phyloP scores from a whole-genome alignment of 2,797 vertebrate genomes.

The Labeo calbasu region DNA sequence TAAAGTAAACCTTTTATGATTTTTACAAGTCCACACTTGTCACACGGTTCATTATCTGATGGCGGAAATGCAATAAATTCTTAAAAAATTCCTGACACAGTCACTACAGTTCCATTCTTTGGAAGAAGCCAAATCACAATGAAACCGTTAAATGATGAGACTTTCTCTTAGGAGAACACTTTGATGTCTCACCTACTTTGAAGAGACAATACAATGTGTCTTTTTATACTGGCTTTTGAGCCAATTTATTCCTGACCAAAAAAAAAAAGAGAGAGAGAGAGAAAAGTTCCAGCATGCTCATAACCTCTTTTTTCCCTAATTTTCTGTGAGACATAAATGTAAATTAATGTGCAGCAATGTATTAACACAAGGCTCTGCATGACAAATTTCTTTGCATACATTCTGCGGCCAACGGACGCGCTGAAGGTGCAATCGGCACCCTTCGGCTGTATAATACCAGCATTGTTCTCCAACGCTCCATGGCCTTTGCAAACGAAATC shows the following conservation, averaged over 20 bases:
- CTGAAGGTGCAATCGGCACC: conserved; percentile 17
- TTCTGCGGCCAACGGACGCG: conserved; percentile 2
- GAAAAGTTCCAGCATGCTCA: background rate
- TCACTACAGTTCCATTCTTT: background rate
- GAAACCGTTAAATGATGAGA: conserved; percentile 1
- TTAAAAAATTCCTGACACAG: background rate
- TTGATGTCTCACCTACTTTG: conserved; percentile 2
- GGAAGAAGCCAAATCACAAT: background rate
- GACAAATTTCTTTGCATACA: conserved; percentile 47
- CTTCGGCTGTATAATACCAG: conserved; percentile 50
- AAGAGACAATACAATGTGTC: background rate
- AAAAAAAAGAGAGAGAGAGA: background rate
- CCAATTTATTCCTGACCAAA: background rate
- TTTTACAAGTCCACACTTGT: background rate
- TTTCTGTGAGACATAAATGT: background rate
- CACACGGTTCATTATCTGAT: background rate
- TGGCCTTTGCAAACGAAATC: conserved; percentile 54
- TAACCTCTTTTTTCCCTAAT: background rate
- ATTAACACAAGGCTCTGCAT: background rate
- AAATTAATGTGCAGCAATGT: conserved; percentile 19
- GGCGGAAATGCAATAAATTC: background rate
- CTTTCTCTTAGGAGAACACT: background rate
- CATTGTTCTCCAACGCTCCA: conserved; percentile 53
- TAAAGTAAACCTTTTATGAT: too few relatives aligned
- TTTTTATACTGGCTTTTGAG: background rate